Conservation (phyloP, 2,888 invertebrate species). For the Apamea crenata region DNA sequence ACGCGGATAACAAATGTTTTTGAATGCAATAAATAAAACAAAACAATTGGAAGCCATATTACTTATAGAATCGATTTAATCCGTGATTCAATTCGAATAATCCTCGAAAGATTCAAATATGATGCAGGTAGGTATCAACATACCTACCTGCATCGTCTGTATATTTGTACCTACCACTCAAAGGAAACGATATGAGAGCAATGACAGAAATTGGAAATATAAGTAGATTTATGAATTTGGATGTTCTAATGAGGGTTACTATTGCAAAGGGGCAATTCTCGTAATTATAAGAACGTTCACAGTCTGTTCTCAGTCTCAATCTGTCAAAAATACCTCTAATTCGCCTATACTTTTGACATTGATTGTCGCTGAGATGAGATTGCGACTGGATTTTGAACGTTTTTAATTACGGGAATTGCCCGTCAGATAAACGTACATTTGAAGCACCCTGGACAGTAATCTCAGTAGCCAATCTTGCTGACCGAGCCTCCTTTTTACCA, state of each 20-base stretch:
- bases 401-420: too few species aligned
- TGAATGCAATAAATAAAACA: constrained; percentile 48
- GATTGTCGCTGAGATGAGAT: too few species aligned
- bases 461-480: background rate
- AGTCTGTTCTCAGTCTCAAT: too few species aligned
- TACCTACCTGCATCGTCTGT: background rate
- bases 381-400: too few species aligned
- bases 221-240: background rate
- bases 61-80: background rate
- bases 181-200: background rate
- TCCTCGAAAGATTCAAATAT: background rate
- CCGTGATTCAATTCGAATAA: background rate
- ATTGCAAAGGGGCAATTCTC: too few species aligned
- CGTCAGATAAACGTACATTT: background rate
- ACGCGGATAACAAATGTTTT: constrained; percentile 71
- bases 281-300: too few species aligned
- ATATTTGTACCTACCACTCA: background rate
- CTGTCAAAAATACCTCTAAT: too few species aligned
- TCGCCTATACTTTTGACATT: too few species aligned
- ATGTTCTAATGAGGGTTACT: background rate
- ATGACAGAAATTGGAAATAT: background rate
- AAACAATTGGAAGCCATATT: constrained; percentile 35
- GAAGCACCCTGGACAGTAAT: background rate
- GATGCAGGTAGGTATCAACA: background rate
- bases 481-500: background rate